Evolutionary conservation across 2,888 invertebrate genomes (phyloP).

Genomic region (Trichopria drosophilae): DNA sequence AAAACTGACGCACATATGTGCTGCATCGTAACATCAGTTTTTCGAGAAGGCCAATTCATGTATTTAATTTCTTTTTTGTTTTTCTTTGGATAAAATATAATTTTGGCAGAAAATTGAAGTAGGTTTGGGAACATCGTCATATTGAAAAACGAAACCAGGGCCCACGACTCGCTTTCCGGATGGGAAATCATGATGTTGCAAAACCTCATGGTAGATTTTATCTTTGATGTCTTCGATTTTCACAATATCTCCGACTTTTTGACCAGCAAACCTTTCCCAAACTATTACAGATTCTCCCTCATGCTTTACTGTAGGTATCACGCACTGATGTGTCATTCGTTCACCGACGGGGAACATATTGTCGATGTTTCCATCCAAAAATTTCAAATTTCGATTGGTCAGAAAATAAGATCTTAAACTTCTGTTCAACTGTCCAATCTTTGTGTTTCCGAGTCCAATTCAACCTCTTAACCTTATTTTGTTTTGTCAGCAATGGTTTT

Average conservation of each 20-base stretch:
- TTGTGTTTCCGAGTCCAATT: constrained; percentile 34
- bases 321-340: constrained; percentile 19
- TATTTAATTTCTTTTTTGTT: constrained; percentile 8
- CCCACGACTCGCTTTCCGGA: constrained; percentile 26
- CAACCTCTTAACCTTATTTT: constrained; percentile 24
- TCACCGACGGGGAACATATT: constrained; percentile 25
- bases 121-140: constrained; percentile 35
- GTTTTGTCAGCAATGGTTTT: constrained; percentile 19
- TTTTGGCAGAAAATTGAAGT: constrained; percentile 26
- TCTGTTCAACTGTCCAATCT: too few relatives aligned
- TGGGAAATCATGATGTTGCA: constrained; percentile 22
- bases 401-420: constrained; percentile 28
- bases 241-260: constrained; percentile 23
- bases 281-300: constrained; percentile 31
- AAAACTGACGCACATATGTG: too few relatives aligned
- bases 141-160: constrained; percentile 31
- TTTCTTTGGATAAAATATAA: constrained; percentile 24
- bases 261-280: constrained; percentile 31
- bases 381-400: constrained; percentile 31
- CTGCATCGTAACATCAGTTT: constrained; percentile 27
- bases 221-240: constrained; percentile 34
- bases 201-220: constrained; percentile 32
- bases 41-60: constrained; percentile 30
- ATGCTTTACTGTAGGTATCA: constrained; percentile 33
- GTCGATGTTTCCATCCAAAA: constrained; percentile 14